Conservation (phyloP, 2,113 vertebrate species). For the Eptesicus fuscus region DNA sequence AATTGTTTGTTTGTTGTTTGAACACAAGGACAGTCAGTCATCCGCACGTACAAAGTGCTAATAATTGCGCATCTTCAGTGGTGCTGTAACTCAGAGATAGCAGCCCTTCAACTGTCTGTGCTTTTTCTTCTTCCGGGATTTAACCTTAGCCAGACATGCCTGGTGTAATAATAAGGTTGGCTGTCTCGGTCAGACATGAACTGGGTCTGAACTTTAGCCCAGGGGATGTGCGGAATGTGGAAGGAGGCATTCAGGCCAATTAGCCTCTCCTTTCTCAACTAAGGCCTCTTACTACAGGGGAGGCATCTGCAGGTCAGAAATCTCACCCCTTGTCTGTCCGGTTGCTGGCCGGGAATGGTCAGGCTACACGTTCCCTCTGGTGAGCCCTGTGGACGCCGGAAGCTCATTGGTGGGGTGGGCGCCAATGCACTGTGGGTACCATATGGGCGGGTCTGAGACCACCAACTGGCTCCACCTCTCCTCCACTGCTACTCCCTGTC, state of each 20-base stretch:
- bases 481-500: accelerated
- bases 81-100: slow-evolving; percentile 42
- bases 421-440: not conserved
- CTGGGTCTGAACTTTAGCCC: slow-evolving; percentile 32
- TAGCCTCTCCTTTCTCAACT: slow-evolving; percentile 3
- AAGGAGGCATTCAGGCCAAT: not conserved
- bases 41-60: not conserved
- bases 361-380: not conserved
- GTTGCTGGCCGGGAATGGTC: no score
- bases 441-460: not conserved
- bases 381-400: not conserved
- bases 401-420: no score
- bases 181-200: not conserved
- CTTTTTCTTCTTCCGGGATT: slow-evolving; percentile 11
- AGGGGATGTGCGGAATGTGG: not conserved
- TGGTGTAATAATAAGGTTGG: slow-evolving; percentile 50
- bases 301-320: not conserved
- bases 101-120: slow-evolving; percentile 22
- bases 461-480: accelerated
- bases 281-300: not conserved
- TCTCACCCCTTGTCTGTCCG: not conserved
- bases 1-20: slow-evolving; percentile 24
- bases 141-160: slow-evolving; percentile 51
- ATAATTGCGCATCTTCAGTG: slow-evolving; percentile 1
- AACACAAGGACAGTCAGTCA: slow-evolving; percentile 19